phyloP scores from a whole-genome alignment of 2,113 vertebrate species.

The Saccopteryx leptura region DNA sequence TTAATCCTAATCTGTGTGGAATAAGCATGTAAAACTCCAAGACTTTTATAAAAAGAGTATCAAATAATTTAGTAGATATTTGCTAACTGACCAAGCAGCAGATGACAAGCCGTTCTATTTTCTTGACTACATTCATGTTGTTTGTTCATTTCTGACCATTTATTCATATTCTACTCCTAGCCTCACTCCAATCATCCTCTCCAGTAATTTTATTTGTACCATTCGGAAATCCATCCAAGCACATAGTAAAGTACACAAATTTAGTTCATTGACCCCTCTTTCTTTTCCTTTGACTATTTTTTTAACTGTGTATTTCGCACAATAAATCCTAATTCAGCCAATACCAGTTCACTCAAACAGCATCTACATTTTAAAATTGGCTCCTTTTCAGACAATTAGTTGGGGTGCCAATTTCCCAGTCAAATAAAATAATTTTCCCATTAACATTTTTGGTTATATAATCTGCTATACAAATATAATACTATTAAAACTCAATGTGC shows the following conservation, averaged over 20 bases:
- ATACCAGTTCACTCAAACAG: conserved; percentile 84
- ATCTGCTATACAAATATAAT: conserved; percentile 84
- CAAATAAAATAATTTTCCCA: conserved; percentile 85
- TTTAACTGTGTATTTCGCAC: conserved; percentile 82
- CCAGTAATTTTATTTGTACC: neutral
- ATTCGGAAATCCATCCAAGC: conserved; percentile 43
- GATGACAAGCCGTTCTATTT: neutral
- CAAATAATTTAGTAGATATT: conserved; percentile 49
- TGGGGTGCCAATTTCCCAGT: conserved; percentile 84
- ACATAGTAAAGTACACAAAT: conserved; percentile 61
- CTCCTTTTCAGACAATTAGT: conserved; percentile 85
- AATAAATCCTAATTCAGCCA: conserved; percentile 85
- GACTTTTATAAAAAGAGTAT: conserved; percentile 20
- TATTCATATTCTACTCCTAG: neutral
- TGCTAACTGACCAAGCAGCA: neutral
- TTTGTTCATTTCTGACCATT: neutral
- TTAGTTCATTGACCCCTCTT: conserved; percentile 71
- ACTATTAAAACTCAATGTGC: conserved; percentile 85
- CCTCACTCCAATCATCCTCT: neutral
- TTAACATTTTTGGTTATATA: conserved; percentile 86
- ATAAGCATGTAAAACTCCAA: conserved; percentile 1
- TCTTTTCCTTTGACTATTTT: conserved; percentile 77
- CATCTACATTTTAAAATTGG: conserved; percentile 86
- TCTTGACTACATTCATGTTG: neutral
- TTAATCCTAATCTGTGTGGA: neutral